A percentile compares a stretch with the other conserved stretches of the same genome.
Conservation (phyloP, 2,888 invertebrate genomes). For the Monoplex corrugatus region DNA sequence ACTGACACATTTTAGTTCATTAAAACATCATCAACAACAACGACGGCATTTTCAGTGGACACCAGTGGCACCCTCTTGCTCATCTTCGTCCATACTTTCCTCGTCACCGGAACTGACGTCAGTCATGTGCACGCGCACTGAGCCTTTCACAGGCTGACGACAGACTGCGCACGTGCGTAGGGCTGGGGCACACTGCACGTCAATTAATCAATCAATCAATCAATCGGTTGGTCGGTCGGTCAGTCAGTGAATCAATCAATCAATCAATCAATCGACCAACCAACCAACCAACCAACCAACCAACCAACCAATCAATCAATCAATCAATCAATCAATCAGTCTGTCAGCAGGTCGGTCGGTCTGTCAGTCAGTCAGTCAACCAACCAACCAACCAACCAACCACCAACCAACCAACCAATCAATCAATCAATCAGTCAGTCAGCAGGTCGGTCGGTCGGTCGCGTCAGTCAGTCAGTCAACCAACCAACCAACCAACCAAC, state of each 20-base stretch:
- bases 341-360: too few species aligned
- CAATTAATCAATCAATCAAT: not conserved
- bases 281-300: not conserved
- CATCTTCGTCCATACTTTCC: not conserved
- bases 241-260: not conserved
- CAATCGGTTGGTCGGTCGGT: not conserved
- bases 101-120: not conserved
- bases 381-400: not conserved
- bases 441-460: not conserved
- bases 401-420: not conserved
- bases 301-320: too few species aligned
- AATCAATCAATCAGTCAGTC: not conserved
- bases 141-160: constrained; percentile 34
- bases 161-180: constrained; percentile 46
- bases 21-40: not conserved
- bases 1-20: not conserved
- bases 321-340: too few species aligned
- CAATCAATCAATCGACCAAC: not conserved
- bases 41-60: too few species aligned
- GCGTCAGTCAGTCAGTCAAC: not conserved
- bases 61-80: not conserved
- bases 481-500: not conserved
- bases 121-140: constrained; percentile 22
- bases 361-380: not conserved
- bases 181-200: constrained; percentile 45